Evolutionary conservation across 2,888 invertebrate species (phyloP).

Genomic region (Andrena bicolor): DNA sequence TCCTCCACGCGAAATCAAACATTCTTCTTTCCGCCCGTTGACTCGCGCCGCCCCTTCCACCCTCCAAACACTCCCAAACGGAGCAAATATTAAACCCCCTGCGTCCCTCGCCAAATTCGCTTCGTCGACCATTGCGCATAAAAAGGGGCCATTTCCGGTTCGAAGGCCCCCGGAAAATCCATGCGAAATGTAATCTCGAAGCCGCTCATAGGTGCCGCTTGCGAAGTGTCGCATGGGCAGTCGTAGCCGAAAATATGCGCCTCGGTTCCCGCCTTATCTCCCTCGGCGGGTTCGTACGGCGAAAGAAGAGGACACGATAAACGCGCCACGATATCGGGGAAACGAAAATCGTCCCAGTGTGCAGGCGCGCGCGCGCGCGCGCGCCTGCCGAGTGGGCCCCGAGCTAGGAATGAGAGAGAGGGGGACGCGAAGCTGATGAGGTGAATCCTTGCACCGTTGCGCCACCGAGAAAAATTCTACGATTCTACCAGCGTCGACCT

Average conservation of each 20-base stretch:
- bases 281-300: constrained; percentile 50
- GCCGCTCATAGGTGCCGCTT: neutral
- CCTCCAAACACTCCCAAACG: neutral
- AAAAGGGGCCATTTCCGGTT: too few species aligned
- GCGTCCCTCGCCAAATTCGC: too few species aligned
- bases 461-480: constrained; percentile 67
- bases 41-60: neutral
- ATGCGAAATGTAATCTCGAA: too few species aligned
- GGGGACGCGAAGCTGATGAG: constrained; percentile 72
- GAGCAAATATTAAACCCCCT: neutral
- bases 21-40: neutral
- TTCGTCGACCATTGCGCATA: too few species aligned
- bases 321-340: constrained; percentile 35
- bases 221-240: constrained; percentile 38
- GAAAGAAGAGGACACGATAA: constrained; percentile 58
- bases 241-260: constrained; percentile 60
- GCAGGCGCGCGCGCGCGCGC: neutral
- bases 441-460: constrained; percentile 78
- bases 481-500: constrained; percentile 17
- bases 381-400: constrained; percentile 9
- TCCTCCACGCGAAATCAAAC: constrained; percentile 32
- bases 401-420: constrained; percentile 16
- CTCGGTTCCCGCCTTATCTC: constrained; percentile 59
- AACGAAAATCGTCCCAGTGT: constrained; percentile 49
- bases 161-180: too few species aligned